These are phyloP conservation scores for Zoanthus sansibaricus DNA, from an alignment of 92 coral and sea anemone species.

Conservation along the genomic window DNA sequence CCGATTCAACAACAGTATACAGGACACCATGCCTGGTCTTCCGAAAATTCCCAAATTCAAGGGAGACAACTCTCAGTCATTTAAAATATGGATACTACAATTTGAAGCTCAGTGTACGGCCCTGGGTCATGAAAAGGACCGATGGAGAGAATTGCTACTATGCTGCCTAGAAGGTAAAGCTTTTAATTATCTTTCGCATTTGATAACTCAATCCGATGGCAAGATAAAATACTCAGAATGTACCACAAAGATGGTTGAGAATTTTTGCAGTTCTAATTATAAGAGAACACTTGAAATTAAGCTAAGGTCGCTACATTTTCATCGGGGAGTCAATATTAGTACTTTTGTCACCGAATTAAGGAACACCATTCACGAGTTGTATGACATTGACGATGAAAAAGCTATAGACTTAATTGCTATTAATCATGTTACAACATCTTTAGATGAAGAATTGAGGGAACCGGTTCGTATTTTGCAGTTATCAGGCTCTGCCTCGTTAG, in stretches of 20 bases:
- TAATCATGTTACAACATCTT: slow-evolving; percentile 42
- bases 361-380: slow-evolving; percentile 40
- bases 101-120: slow-evolving; percentile 57
- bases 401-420: slow-evolving; percentile 57
- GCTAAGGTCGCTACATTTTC: slow-evolving; percentile 45
- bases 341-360: slow-evolving; percentile 42
- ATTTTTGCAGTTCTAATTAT: slow-evolving; percentile 31
- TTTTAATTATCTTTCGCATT: background rate
- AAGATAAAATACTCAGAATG: slow-evolving; percentile 32
- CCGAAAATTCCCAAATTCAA: background rate
- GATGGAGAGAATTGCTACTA: slow-evolving; percentile 41
- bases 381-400: slow-evolving; percentile 47
- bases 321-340: slow-evolving; percentile 31
- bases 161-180: slow-evolving; percentile 47
- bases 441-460: background rate
- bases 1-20: background rate
- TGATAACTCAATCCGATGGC: slow-evolving; percentile 33
- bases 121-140: slow-evolving; percentile 44
- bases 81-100: slow-evolving; percentile 45
- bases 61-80: slow-evolving; percentile 31
- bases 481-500: background rate
- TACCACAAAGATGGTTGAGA: background rate
- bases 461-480: background rate
- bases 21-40: background rate
- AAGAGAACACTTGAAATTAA: slow-evolving; percentile 40